Conservation (phyloP, 2,888 invertebrate genomes). For the Caradrina clavipalpis region DNA sequence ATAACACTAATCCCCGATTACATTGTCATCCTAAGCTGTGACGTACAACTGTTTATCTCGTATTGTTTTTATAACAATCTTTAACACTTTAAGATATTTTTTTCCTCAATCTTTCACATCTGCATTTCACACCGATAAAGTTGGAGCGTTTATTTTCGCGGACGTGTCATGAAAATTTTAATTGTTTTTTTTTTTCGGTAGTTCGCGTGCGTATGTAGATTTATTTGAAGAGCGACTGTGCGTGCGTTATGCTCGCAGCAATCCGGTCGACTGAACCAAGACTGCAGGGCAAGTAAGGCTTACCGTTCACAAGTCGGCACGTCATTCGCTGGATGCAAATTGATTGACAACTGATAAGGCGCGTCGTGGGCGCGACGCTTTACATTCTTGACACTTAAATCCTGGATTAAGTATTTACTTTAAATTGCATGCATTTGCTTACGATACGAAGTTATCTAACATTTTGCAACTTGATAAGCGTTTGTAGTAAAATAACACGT, state of each 20-base stretch:
- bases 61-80: constrained; percentile 50
- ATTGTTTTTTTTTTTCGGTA: constrained; percentile 2
- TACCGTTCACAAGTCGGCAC: constrained; percentile 36
- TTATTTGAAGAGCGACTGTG: constrained; percentile 26
- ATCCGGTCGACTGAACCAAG: constrained; percentile 59
- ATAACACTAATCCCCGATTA: constrained; percentile 68
- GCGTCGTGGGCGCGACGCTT: constrained; percentile 26
- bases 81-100: constrained; percentile 42
- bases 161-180: background rate
- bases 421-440: constrained; percentile 34
- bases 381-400: constrained; percentile 54
- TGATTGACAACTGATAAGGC: constrained; percentile 64
- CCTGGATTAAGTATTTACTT: constrained; percentile 39
- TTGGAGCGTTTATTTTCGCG: constrained; percentile 18
- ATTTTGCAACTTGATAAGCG: constrained; percentile 5
- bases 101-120: constrained; percentile 30
- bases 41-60: constrained; percentile 56
- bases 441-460: constrained; percentile 38
- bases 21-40: constrained; percentile 57
- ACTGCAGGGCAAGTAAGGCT: constrained; percentile 27
- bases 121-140: constrained; percentile 36
- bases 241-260: constrained; percentile 64
- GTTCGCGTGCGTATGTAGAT: background rate
- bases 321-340: constrained; percentile 60
- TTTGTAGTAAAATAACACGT: constrained; percentile 34